Conservation (phyloP, 2,113 vertebrate genomes). For the Chelonoidis abingdonii region DNA sequence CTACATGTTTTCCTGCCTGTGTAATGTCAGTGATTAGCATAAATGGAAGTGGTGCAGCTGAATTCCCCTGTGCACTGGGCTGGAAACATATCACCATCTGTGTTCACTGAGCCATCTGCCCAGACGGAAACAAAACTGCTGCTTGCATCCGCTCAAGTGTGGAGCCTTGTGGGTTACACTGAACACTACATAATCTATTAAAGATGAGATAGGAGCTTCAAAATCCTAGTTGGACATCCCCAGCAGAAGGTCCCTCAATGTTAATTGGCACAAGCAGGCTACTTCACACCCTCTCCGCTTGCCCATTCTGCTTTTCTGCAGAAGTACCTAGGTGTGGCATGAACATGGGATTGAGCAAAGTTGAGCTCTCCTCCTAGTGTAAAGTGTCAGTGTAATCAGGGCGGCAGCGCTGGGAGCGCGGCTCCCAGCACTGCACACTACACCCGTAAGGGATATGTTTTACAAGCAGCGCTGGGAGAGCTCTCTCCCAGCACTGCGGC, state of each 20-base stretch:
- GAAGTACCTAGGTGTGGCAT: background rate
- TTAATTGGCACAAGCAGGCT: background rate
- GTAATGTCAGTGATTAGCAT: background rate
- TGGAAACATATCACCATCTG: background rate
- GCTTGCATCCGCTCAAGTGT: background rate
- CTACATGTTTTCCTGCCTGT: background rate
- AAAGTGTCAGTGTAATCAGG: too few species aligned
- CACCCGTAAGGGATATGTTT: too few species aligned
- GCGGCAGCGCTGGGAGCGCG: too few species aligned
- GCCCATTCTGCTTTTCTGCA: background rate
- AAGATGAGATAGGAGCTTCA: background rate
- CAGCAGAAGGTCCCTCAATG: background rate
- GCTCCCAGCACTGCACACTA: too few species aligned
- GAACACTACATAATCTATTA: background rate
- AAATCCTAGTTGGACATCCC: background rate
- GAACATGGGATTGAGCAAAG: background rate
- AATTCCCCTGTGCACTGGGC: accelerated
- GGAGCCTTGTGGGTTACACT: background rate
- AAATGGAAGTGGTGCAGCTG: background rate
- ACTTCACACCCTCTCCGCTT: background rate
- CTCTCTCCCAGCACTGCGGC: too few species aligned
- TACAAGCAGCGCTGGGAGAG: too few species aligned
- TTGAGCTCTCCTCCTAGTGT: accelerated
- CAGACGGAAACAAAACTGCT: background rate
- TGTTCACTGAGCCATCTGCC: background rate